Evolutionary conservation across 1,140 invertebrate species (phyloP), one percentile per base, ranked within the genome.

Genomic region (Pachypeltis micranthus): DNA sequence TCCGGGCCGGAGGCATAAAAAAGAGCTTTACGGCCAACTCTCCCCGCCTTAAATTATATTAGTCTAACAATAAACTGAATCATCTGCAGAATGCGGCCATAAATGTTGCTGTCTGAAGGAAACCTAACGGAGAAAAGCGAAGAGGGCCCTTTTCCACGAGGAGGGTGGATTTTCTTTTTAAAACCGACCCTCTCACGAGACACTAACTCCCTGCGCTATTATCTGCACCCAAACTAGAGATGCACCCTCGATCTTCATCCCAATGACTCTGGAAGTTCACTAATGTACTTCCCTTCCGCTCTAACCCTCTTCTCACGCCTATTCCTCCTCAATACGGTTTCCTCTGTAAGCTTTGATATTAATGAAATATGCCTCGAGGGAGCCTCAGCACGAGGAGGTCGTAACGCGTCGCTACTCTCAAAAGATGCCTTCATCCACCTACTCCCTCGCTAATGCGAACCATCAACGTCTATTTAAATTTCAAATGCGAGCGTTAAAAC

Each of bases 1-100:
- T 51, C 47, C n/a, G n/a, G 23, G 47, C 23, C 21, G 47, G 47
- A 21, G 23, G 47, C 47, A 51, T 51, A 51, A 51, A 51, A 51
- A 51, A 51, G 47, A 51, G n/a, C 47, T 51, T 51, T 51, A 51
- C 47, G 12, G 47, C 47, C 12, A 51, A 21, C 31, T 14, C 47
- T 51, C 47, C 47, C 47, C 47, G 23, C 23, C 47, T 51, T 51
- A 51, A 51, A 51, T 51, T 51, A 51, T 51, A 51, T 51, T 51
- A 51, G 47, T 16, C 47, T 51, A 51, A 51, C 47, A 51, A 51
- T 51, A 51, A 51, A 51, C 47, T 51, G 47, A 51, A 51, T 51
- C 47, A 51, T 51, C 47, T 51, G 12, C 47, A 51, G 47, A 51
- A 51, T 51, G 47, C 23, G 47, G 47, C 19, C 47, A 21, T 51